These are phyloP conservation scores for Palythoa grandiflora DNA, from an alignment of 92 coral and sea anemone species.

Conservation along the genomic window DNA sequence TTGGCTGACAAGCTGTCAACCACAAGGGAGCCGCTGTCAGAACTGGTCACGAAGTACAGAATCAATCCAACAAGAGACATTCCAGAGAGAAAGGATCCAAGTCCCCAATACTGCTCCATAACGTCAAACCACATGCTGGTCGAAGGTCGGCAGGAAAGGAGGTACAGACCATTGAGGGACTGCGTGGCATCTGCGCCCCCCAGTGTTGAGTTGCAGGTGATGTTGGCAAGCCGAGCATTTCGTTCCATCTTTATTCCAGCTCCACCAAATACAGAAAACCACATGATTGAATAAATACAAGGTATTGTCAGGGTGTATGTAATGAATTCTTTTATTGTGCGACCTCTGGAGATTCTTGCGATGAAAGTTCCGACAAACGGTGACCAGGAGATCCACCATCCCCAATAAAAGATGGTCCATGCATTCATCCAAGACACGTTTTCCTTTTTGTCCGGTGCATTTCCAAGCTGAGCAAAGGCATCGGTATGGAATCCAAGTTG, in stretches of 20 bases:
- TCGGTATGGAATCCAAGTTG: conserved; percentile 66
- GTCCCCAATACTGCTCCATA: conserved; percentile 81
- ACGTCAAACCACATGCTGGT: conserved; percentile 85
- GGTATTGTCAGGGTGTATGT: conserved; percentile 59
- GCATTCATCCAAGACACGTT: conserved; percentile 54
- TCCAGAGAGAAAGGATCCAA: conserved; percentile 72
- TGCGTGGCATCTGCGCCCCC: conserved; percentile 51
- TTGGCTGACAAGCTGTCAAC: conserved; percentile 49
- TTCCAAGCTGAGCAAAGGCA: conserved; percentile 61
- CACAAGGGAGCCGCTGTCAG: conserved; percentile 47
- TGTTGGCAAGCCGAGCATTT: conserved; percentile 31
- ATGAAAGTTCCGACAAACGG: conserved; percentile 96
- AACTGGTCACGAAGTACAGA: conserved; percentile 48
- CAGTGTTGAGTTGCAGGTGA: conserved; percentile 33
- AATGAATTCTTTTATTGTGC: conserved; percentile 68
- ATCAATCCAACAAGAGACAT: conserved; percentile 47
- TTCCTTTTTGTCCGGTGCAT: conserved; percentile 55
- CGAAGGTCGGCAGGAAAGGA: conserved; percentile 79
- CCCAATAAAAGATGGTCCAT: conserved; percentile 71
- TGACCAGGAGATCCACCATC: conserved; percentile 54
- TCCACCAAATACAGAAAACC: conserved; percentile 61
- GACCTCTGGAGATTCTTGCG: conserved; percentile 93
- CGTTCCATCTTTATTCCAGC: conserved; percentile 66
- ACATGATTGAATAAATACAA: conserved; percentile 46
- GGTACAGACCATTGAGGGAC: conserved; percentile 65